phyloP scores from a whole-genome alignment of 2,888 invertebrate genomes.

The Diploptera punctata region DNA sequence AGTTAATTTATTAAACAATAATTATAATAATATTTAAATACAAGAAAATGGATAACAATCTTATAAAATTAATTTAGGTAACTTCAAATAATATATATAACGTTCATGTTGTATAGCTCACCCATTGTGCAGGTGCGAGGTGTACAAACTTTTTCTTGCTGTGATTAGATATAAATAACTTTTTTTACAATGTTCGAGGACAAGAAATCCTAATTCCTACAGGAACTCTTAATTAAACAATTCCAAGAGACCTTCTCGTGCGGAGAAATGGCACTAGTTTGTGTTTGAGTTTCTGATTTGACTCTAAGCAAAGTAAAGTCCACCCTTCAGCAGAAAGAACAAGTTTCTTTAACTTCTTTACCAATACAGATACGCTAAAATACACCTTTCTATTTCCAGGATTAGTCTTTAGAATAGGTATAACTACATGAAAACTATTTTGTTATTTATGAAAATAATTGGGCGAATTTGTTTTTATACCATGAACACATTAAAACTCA shows the following conservation, averaged over 20 bases:
- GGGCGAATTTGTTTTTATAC: too few relatives aligned
- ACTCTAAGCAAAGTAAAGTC: neutral
- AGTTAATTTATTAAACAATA: too few relatives aligned
- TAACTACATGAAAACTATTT: too few relatives aligned
- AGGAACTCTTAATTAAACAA: slow-evolving; percentile 11
- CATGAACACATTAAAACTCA: too few relatives aligned
- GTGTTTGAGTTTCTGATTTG: slow-evolving; percentile 9
- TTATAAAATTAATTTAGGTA: too few relatives aligned
- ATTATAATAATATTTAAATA: too few relatives aligned
- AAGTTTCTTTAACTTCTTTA: neutral
- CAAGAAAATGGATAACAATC: too few relatives aligned
- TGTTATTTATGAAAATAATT: too few relatives aligned
- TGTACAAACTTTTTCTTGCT: neutral
- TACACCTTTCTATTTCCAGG: too few relatives aligned
- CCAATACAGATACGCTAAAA: too few relatives aligned
- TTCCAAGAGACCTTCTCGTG: neutral
- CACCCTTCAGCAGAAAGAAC: neutral
- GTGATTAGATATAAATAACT: neutral
- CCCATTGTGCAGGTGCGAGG: neutral
- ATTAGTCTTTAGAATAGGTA: too few relatives aligned
- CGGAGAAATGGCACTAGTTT: neutral
- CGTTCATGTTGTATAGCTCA: neutral
- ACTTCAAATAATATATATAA: too few relatives aligned
- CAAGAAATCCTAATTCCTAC: neutral
- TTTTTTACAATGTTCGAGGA: neutral